Evolutionary conservation across 2,888 invertebrate species (phyloP).

Genomic region (Ischnura elegans): DNA sequence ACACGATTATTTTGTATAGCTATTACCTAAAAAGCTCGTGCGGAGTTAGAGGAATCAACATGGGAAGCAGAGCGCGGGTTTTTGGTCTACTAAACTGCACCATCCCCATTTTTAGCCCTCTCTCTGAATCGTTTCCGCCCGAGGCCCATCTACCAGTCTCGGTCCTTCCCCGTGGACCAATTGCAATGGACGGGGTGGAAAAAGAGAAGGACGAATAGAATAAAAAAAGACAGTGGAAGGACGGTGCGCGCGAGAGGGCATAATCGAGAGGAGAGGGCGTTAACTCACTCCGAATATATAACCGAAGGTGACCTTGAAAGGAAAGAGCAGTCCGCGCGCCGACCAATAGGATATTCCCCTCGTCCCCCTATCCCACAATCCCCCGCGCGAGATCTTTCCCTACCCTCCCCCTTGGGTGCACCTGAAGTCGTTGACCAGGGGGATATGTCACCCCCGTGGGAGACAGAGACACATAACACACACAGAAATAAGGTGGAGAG

Average conservation of each 20-base stretch:
- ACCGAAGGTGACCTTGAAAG: slow-evolving; percentile 26
- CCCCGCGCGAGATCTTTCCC: not conserved
- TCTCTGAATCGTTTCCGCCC: not conserved
- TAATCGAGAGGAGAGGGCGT: slow-evolving; percentile 25
- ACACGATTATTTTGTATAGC: too few species aligned
- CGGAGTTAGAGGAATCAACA: not conserved
- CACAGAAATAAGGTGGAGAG: too few species aligned
- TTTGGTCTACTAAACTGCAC: not conserved
- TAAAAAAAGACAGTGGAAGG: not conserved
- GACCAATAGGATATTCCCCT: slow-evolving; percentile 31
- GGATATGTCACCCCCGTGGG: slow-evolving; percentile 38
- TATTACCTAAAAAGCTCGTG: too few species aligned
- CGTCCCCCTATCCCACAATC: not conserved
- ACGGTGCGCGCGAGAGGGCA: slow-evolving; percentile 8
- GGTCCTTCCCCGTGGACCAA: not conserved
- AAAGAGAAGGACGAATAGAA: too few species aligned
- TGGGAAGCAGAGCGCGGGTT: not conserved
- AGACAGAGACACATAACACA: too few species aligned
- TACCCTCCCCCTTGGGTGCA: not conserved
- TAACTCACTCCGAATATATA: slow-evolving; percentile 38
- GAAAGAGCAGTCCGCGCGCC: not conserved
- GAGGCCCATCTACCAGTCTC: not conserved
- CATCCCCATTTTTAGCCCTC: not conserved
- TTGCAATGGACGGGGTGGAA: not conserved
- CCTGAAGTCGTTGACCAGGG: slow-evolving; percentile 26